Evolutionary conservation across 2,797 vertebrate species (phyloP), one percentile per base, ranked within the genome.

Genomic region (Carapus acus): DNA sequence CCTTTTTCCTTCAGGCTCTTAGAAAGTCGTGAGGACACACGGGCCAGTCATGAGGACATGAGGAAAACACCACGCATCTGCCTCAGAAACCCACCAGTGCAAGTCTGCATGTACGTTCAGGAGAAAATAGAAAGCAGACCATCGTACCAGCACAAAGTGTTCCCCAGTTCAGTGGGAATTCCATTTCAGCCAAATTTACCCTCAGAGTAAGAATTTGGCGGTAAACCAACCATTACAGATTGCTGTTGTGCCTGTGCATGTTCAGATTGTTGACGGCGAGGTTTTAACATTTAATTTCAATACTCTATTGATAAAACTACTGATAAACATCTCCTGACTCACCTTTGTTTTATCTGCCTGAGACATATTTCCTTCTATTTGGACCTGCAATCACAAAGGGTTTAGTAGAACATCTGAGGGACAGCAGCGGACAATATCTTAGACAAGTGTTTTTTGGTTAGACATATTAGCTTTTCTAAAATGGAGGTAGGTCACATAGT

Each of bases 341-440:
- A 88, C 88, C 87, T 90, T 90, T 47, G 86, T 69, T 85, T 90
- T 90, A 52, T 90, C 89, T 3, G 85, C 84, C 68, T 90, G 88
- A 84, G 89, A 90, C 89, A 90, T 90, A 19, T 54, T 78, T 67
- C 27, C 15, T 55, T 31, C 39, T 71, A 42, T 48, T 45, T 64
- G 6, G 57, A 64, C 70, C 86, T 88, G 67, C 46, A 65, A 69
- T 11, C 52, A 54, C 56, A 54, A 2, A 65, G 13, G 50, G 1
- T 7, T 11, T 1, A 47, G 58, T 12, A 74, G 7, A n/a, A n/a
- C n/a, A n/a, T n/a, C n/a, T n/a, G n/a, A n/a, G n/a, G n/a, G n/a
- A n/a, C n/a, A n/a, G n/a, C n/a, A n/a, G n/a, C n/a, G n/a, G n/a
- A n/a, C n/a, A n/a, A n/a, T n/a, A n/a, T n/a, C n/a, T n/a, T n/a